Evolutionary conservation across 2,797 vertebrate genomes (phyloP).

Genomic region (Oreochromis mossambicus): DNA sequence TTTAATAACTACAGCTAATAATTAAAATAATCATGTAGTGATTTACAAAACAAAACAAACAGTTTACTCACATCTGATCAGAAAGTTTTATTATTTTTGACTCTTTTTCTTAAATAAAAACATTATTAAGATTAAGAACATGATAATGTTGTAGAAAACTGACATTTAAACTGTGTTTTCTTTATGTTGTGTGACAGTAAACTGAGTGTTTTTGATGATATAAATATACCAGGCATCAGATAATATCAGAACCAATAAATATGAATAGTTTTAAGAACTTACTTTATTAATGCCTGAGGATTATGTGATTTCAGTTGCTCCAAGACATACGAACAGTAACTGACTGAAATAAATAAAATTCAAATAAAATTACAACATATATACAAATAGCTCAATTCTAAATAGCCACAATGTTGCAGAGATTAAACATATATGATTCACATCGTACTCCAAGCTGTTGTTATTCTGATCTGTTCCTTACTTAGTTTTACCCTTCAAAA

Average conservation of each 20-base stretch:
- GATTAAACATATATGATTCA: accelerated
- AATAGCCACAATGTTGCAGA: accelerated
- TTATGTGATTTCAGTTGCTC: accelerated
- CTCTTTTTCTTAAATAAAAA: not conserved
- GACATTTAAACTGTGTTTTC: not conserved
- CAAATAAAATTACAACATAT: accelerated
- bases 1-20: not conserved
- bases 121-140: accelerated
- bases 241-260: not conserved
- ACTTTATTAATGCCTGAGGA: not conserved
- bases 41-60: not conserved
- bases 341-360: not conserved
- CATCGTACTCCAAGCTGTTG: not conserved
- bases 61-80: not conserved
- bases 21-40: not conserved
- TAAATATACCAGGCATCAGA: not conserved
- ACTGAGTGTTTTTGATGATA: accelerated
- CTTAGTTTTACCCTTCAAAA: not conserved
- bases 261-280: not conserved
- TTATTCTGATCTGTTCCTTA: not conserved
- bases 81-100: not conserved
- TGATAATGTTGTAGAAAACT: accelerated
- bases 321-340: accelerated
- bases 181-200: not conserved
- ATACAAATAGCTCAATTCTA: not conserved